Percentiles rank a stretch among this genome's conserved stretches.
phyloP scores from a whole-genome alignment of 2,888 invertebrate species.

The Caenorhabditis sinica region DNA sequence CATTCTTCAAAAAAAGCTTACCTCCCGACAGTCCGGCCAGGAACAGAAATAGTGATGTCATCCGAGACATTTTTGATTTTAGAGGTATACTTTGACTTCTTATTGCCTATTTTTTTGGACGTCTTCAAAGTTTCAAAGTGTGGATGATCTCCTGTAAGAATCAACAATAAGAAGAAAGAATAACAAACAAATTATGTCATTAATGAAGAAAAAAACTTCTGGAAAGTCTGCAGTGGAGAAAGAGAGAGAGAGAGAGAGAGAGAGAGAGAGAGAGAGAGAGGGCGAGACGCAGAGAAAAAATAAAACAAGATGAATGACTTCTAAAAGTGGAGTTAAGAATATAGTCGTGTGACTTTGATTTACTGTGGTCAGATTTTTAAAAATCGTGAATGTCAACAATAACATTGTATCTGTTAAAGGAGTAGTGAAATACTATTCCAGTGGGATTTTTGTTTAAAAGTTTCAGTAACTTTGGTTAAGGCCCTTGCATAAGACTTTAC shows the following conservation, averaged over 20 bases:
- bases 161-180: conserved; percentile 9
- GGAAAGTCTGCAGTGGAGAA: conserved; percentile 6
- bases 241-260: conserved; percentile 35
- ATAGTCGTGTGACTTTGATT: too few species aligned
- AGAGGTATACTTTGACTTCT: background rate
- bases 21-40: conserved; percentile 25
- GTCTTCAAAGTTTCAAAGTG: background rate
- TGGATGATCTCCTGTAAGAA: background rate
- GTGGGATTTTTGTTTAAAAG: too few species aligned
- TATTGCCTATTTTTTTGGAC: background rate
- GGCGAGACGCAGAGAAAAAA: too few species aligned
- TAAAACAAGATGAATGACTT: too few species aligned
- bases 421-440: too few species aligned
- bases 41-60: conserved; percentile 37
- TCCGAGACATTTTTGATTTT: conserved; percentile 21
- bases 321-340: background rate
- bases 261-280: conserved; percentile 32
- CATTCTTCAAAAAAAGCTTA: conserved; percentile 5
- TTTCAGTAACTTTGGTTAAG: too few species aligned
- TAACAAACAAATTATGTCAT: conserved; percentile 6
- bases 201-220: background rate
- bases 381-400: too few species aligned
- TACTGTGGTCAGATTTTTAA: too few species aligned
- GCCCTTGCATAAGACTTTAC: too few species aligned
- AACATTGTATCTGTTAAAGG: too few species aligned